A percentile compares a stretch with the other conserved stretches of the same genome.
Conservation (phyloP, 2,797 vertebrate genomes). For the Oryzias dopingdopingensis region DNA sequence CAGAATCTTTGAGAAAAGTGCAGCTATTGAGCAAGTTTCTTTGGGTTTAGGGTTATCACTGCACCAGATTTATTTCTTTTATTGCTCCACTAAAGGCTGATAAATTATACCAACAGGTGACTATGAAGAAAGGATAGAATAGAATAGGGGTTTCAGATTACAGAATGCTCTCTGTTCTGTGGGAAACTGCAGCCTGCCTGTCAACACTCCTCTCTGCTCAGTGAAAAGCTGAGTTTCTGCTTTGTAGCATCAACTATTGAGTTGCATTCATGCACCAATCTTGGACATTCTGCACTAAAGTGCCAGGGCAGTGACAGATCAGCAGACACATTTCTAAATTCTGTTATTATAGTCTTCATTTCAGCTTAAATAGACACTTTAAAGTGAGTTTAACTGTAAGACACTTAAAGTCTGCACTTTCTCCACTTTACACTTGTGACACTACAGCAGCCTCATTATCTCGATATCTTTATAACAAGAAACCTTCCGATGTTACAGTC, state of each 20-base stretch:
- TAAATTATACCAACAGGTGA: slow-evolving; percentile 4
- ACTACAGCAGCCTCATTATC: slow-evolving; percentile 9
- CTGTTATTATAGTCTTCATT: slow-evolving; percentile 51
- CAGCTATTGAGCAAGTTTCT: too few species aligned
- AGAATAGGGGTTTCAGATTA: slow-evolving; percentile 25
- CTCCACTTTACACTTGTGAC: slow-evolving; percentile 32
- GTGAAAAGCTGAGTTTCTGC: slow-evolving; percentile 37
- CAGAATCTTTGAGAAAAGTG: too few species aligned
- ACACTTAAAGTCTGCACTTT: not conserved
- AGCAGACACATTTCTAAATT: slow-evolving; percentile 52
- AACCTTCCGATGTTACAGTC: slow-evolving; percentile 20
- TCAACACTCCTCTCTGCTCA: slow-evolving; percentile 34
- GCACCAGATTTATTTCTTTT: not conserved
- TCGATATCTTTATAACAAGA: slow-evolving; percentile 11
- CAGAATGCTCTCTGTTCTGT: slow-evolving; percentile 6
- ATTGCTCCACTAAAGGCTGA: slow-evolving; percentile 1
- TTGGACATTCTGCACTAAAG: slow-evolving; percentile 27
- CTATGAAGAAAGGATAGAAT: slow-evolving; percentile 2
- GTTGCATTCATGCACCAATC: slow-evolving; percentile 16
- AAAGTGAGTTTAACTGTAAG: too few species aligned
- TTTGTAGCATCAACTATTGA: slow-evolving; percentile 4
- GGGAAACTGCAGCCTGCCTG: slow-evolving; percentile 29
- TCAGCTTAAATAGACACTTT: slow-evolving; percentile 36
- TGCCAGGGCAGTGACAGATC: slow-evolving; percentile 39
- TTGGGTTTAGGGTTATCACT: not conserved